Evolutionary conservation across 1,140 invertebrate genomes (phyloP).

Genomic region (Bombus balteatus): DNA sequence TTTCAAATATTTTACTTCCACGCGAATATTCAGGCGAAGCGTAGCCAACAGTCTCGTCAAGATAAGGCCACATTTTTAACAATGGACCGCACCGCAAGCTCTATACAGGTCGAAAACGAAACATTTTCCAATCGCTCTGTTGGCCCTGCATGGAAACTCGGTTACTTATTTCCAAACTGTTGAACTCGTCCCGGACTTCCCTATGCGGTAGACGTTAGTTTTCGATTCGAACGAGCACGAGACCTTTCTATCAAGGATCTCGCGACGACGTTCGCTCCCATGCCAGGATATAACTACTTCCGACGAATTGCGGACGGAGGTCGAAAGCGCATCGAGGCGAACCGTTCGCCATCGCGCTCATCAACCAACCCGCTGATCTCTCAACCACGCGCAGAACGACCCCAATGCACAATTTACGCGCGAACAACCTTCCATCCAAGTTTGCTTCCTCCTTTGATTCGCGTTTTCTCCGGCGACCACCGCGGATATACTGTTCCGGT

Average conservation of each 20-base stretch:
- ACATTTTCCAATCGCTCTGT: neutral
- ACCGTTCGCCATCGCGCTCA: neutral
- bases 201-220: constrained; percentile 3
- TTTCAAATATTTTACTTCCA: neutral
- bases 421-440: neutral
- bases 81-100: neutral
- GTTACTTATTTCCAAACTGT: constrained; percentile 38
- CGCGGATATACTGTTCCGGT: neutral
- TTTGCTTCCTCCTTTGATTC: constrained; percentile 15
- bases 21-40: neutral
- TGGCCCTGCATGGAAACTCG: neutral
- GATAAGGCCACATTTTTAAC: neutral
- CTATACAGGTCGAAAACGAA: neutral
- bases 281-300: constrained; percentile 11
- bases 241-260: constrained; percentile 19
- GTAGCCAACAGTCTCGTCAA: neutral
- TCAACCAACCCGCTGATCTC: neutral
- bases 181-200: neutral
- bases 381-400: constrained; percentile 20
- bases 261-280: neutral
- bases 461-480: neutral
- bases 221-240: constrained; percentile 14
- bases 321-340: constrained; percentile 15
- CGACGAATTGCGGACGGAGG: neutral
- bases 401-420: constrained; percentile 7